These are phyloP conservation scores for Trissolcus brochymenae DNA, from an alignment of 2,888 invertebrate genomes.

Conservation along the genomic window DNA sequence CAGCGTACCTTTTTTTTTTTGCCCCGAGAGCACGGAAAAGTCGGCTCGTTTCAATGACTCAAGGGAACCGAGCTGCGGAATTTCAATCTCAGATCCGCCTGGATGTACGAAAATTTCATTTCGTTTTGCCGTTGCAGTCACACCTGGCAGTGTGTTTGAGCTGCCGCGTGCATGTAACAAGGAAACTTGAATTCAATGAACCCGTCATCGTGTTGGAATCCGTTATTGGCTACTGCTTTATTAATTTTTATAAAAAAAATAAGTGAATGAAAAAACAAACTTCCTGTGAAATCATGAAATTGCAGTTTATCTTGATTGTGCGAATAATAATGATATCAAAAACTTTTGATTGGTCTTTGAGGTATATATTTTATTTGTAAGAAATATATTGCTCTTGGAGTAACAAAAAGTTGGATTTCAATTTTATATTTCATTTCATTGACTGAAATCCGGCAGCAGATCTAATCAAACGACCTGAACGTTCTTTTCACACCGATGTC, in stretches of 20 bases:
- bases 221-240: conserved; percentile 41
- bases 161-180: conserved; percentile 28
- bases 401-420: conserved; percentile 26
- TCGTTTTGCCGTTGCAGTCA: conserved; percentile 29
- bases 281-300: background rate
- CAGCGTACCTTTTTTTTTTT: conserved; percentile 23
- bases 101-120: conserved; percentile 56
- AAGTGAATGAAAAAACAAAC: no score
- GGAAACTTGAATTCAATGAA: conserved; percentile 46
- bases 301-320: no score
- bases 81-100: conserved; percentile 54
- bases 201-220: conserved; percentile 35
- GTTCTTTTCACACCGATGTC: conserved; percentile 39
- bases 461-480: conserved; percentile 42
- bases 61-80: conserved; percentile 50
- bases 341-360: no score
- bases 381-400: background rate
- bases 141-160: conserved; percentile 27
- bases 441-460: conserved; percentile 27
- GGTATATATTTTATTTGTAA: background rate
- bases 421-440: conserved; percentile 46
- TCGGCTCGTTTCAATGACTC: conserved; percentile 52
- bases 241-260: conserved; percentile 23
- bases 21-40: conserved; percentile 40
- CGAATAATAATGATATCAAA: no score